Evolutionary conservation across 2,113 vertebrate genomes (phyloP), one percentile per base, ranked within the genome.

Genomic region (Atractosteus spatula): DNA sequence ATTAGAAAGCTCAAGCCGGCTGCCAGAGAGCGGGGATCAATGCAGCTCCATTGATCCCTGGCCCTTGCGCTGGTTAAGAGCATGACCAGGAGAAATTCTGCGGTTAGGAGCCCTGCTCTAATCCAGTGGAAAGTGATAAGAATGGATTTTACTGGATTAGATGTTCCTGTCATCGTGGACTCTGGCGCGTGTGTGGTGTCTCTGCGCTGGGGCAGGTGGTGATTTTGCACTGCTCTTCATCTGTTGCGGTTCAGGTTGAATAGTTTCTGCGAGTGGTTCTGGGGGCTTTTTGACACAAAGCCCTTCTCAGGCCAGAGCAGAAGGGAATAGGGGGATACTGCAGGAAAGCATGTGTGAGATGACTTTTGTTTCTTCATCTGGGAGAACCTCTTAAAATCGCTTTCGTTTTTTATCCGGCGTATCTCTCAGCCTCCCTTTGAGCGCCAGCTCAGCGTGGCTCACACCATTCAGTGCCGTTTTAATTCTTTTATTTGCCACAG

Each of bases 41-140:
- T 91, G 81, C 76, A 47, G 83, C 76, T 83, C 87, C 88, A 91
- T 92, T 85, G 90, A 92, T 91, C 86, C 77, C 63, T 81, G 75
- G 85, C 89, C 87, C 83, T 85, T 79, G 80, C 85, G 87, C 84
- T 83, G 47, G 87, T 74, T 77, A 78, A 87, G 84, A 88, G 83
- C 77, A 86, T 86, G 86, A 80, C 82, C 82, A 79, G 82, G 87
- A 87, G 88, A 86, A 86, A 88, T 89, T 90, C 88, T 87, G 82
- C 83, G 89, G 85, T 90, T 85, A 88, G 88, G 78, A 86, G 84
- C 85, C 88, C 89, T 86, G 85, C 81, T 79, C 87, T 92, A 92
- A 92, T 92, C 90, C 88, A 92, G 87, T 92, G 85, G 87, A 88
- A 82, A 87, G 89, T 88, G 90, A 92, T 91, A 89, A 89, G 89